Evolutionary conservation across 2,113 vertebrate species (phyloP), one percentile per base, ranked within the genome.

Genomic region (Dipodomys spectabilis): DNA sequence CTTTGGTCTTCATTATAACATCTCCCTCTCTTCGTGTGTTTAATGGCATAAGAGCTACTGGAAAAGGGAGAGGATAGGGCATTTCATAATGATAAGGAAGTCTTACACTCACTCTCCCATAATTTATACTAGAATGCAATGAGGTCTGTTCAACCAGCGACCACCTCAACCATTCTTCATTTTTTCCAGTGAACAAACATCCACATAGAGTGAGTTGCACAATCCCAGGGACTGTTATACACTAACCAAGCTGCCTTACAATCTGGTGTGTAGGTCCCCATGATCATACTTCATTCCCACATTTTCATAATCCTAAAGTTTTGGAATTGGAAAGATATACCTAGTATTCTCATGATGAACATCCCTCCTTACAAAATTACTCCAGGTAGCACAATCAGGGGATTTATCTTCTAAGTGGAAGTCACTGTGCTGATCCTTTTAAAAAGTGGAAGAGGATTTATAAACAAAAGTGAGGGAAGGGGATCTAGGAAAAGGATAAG

Each of bases 11-110:
- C 94, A 79, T 97, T 95, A 91, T 95, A 96, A 27, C 95, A 89
- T 2, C 91, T 96, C 28, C 97, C 95, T 94, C 97, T 97, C 23
- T 96, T 96, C 30, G 62, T 75, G 53, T 85, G 79, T 75, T 88
- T 94, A 4, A 64, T 23, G n/a, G n/a, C 94, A 82, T 99, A 99
- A 0, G 98, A 98, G 45, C 89, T 95, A 44, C 99, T 99, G 35
- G 32, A 7, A 15, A 1, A 12, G 1, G 18, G 57, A 81, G 8
- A 74, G 35, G 18, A 53, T 20, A 8, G 4, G 4, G 0, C 45
- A 32, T 28, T 7, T 7, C 49, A 20, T 77, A 8, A 71, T 65
- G 23, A 0, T 18, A 78, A 71, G 30, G 60, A 65, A 45, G 11
- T 53, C 32, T 84, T 86, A 53, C 30, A 25, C 13, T 64, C 7